phyloP scores from a whole-genome alignment of 2,797 vertebrate species.

The Gambusia yucatana region DNA sequence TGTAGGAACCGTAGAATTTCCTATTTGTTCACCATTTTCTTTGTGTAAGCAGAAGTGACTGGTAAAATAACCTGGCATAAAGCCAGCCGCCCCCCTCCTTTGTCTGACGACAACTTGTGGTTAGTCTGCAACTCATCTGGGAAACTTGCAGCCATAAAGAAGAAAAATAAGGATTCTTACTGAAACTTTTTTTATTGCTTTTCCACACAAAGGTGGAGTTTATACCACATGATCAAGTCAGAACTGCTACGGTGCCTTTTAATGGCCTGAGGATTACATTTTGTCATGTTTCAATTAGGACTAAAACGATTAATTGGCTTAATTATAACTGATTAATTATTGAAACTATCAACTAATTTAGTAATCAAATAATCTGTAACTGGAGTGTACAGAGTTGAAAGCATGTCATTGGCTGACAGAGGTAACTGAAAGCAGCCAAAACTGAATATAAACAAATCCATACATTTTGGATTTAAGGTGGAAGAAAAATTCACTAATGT shows the following conservation, averaged over 20 bases:
- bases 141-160: slow-evolving; percentile 45
- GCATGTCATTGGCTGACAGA: no score
- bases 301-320: no score
- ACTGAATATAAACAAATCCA: no score
- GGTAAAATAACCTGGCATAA: slow-evolving; percentile 39
- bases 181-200: slow-evolving; percentile 23
- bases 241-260: not conserved
- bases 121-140: slow-evolving; percentile 46
- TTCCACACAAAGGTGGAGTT: slow-evolving; percentile 22
- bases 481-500: no score
- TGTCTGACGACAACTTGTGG: slow-evolving; percentile 36
- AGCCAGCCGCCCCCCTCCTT: slow-evolving; percentile 1
- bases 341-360: no score
- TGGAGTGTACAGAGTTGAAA: no score
- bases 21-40: slow-evolving; percentile 17
- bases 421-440: no score
- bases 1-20: slow-evolving; percentile 18
- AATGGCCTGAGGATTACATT: not conserved
- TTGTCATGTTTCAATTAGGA: not conserved
- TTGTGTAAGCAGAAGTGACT: slow-evolving; percentile 24
- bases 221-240: slow-evolving; percentile 24
- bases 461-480: no score
- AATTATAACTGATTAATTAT: no score
- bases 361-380: no score
- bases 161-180: slow-evolving; percentile 34